Percentiles rank a stretch among this genome's conserved stretches.
phyloP scores from a whole-genome alignment of 2,888 invertebrate species.

The Meloe dianella region DNA sequence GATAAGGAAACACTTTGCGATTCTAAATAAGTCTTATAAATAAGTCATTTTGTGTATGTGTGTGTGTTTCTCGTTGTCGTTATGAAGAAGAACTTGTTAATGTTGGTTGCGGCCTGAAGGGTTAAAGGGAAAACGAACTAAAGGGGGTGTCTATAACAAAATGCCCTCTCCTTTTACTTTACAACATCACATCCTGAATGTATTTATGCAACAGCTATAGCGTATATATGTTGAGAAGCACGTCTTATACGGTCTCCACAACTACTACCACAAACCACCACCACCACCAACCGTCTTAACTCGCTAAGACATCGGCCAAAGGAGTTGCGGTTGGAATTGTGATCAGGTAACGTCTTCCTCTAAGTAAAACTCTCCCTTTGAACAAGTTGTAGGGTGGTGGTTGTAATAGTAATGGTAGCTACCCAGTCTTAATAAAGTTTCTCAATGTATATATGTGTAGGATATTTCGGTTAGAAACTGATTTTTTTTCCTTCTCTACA shows the following conservation, averaged over 20 bases:
- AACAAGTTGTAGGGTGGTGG: slow-evolving; percentile 44
- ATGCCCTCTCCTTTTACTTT: slow-evolving; percentile 6
- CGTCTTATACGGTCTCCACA: slow-evolving; percentile 35
- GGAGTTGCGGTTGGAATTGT: slow-evolving; percentile 55
- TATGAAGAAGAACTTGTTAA: slow-evolving; percentile 42
- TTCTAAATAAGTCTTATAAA: slow-evolving; percentile 35
- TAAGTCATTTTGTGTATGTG: slow-evolving; percentile 26
- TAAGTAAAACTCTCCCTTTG: slow-evolving; percentile 51
- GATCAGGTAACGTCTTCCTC: slow-evolving; percentile 54
- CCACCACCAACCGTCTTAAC: slow-evolving; percentile 43
- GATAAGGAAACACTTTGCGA: slow-evolving; percentile 39
- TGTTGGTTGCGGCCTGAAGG: slow-evolving; percentile 42
- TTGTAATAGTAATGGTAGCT: neutral
- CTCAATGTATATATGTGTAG: slow-evolving; percentile 17
- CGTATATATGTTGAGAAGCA: slow-evolving; percentile 40
- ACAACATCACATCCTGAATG: slow-evolving; percentile 43
- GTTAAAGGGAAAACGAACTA: slow-evolving; percentile 32
- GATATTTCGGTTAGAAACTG: slow-evolving; percentile 37
- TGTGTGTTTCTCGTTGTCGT: slow-evolving; percentile 21
- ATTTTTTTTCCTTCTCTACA: too few species aligned
- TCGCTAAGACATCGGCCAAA: slow-evolving; percentile 47
- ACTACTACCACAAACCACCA: slow-evolving; percentile 22
- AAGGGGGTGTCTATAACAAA: slow-evolving; percentile 17
- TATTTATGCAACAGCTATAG: slow-evolving; percentile 43
- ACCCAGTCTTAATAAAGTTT: slow-evolving; percentile 40